phyloP scores from a whole-genome alignment of 2,888 invertebrate species.

The Microctonus aethiopoides region DNA sequence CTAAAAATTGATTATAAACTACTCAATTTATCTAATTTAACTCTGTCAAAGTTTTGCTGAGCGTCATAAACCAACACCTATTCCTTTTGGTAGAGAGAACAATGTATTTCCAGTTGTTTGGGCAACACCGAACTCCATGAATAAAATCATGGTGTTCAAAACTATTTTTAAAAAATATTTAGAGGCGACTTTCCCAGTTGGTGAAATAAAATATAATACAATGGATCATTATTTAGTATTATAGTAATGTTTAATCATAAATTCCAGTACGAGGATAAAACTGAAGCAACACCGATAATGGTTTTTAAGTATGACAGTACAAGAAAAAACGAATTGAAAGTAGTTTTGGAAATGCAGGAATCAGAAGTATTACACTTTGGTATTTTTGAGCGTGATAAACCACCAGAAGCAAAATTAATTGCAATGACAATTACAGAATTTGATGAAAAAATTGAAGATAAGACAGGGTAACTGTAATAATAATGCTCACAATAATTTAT shows the following conservation, averaged over 20 bases:
- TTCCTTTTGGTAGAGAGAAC: conserved; percentile 49
- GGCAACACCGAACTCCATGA: conserved; percentile 58
- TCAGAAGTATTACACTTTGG: conserved; percentile 61
- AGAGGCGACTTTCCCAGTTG: conserved; percentile 56
- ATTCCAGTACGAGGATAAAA: conserved; percentile 59
- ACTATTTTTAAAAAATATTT: conserved; percentile 59
- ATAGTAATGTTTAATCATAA: not conserved
- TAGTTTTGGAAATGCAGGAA: conserved; percentile 57
- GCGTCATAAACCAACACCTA: conserved; percentile 54
- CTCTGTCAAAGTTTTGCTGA: conserved; percentile 51
- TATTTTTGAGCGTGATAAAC: conserved; percentile 61
- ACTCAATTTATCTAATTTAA: conserved; percentile 10
- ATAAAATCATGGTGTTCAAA: conserved; percentile 56
- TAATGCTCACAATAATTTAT: not conserved
- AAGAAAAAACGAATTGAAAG: conserved; percentile 58
- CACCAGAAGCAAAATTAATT: conserved; percentile 59
- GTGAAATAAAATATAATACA: not conserved
- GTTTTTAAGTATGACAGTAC: conserved; percentile 64
- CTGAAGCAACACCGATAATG: conserved; percentile 54
- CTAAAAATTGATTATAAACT: not conserved
- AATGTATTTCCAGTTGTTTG: conserved; percentile 55
- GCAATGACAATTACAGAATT: conserved; percentile 57
- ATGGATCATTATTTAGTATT: not conserved
- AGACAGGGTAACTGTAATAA: conserved; percentile 53
- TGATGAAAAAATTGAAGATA: conserved; percentile 52